Percentiles rank a stretch among this genome's conserved stretches.
phyloP scores from a whole-genome alignment of 1,140 invertebrate genomes.

The Euglossa dilemma region DNA sequence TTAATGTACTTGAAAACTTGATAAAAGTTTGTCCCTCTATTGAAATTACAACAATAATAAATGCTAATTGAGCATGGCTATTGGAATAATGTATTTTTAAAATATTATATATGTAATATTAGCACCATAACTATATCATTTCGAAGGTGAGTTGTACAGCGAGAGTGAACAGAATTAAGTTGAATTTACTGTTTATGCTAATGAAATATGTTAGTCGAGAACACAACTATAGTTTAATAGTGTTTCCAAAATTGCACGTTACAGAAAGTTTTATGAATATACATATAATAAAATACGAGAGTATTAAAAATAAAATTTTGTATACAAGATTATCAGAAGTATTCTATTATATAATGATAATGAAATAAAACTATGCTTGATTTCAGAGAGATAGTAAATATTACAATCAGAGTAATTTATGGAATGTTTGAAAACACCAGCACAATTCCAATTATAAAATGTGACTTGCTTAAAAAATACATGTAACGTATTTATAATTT shows the following conservation, averaged over 20 bases:
- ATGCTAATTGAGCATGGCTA: slow-evolving; percentile 52
- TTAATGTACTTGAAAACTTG: slow-evolving; percentile 35
- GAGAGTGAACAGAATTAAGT: slow-evolving; percentile 5
- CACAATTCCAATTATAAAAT: not conserved
- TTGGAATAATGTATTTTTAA: slow-evolving; percentile 54
- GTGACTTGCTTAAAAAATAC: not conserved
- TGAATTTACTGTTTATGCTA: slow-evolving; percentile 2
- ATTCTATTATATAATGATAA: not conserved
- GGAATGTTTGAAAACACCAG: not conserved
- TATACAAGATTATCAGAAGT: not conserved
- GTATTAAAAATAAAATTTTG: not conserved
- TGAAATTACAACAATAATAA: slow-evolving; percentile 53
- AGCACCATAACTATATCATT: slow-evolving; percentile 70
- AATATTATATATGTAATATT: slow-evolving; percentile 63
- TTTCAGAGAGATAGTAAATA: not conserved
- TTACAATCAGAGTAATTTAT: not conserved
- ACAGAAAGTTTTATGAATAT: not conserved
- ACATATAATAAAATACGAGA: not conserved
- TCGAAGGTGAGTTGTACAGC: slow-evolving; percentile 35
- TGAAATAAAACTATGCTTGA: not conserved
- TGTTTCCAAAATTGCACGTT: slow-evolving; percentile 17
- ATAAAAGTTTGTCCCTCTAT: slow-evolving; percentile 34
- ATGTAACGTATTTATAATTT: not conserved
- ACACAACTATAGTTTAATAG: not conserved
- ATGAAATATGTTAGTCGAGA: not conserved